phyloP scores from a whole-genome alignment of 2,888 invertebrate species.

The Callosobruchus maculatus region DNA sequence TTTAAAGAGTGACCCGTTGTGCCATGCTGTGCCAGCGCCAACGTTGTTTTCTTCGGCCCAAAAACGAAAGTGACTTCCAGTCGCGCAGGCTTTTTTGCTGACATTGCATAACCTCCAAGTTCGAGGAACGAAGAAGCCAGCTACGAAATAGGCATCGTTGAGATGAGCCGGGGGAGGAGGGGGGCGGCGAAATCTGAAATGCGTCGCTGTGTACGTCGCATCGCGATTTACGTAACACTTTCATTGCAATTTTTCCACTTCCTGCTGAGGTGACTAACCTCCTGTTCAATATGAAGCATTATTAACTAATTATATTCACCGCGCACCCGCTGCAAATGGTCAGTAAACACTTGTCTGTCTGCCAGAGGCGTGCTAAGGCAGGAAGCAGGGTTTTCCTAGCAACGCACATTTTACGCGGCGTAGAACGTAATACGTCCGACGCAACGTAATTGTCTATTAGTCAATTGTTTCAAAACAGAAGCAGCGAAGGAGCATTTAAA shows the following conservation, averaged over 20 bases:
- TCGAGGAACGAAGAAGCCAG: neutral
- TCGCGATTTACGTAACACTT: conserved; percentile 1
- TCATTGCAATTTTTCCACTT: conserved; percentile 5
- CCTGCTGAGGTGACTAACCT: conserved; percentile 3
- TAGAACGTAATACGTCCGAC: too few species aligned
- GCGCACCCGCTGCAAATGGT: neutral
- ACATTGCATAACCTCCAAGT: neutral
- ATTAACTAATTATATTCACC: conserved; percentile 1
- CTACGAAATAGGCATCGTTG: neutral
- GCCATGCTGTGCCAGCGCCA: neutral
- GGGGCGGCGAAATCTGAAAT: neutral
- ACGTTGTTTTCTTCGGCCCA: neutral
- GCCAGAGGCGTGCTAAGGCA: neutral
- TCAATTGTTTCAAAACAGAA: too few species aligned
- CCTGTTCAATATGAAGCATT: neutral
- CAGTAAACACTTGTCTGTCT: neutral
- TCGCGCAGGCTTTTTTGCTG: neutral
- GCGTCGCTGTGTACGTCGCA: neutral
- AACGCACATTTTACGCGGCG: too few species aligned
- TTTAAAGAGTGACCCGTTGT: neutral
- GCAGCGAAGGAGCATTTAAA: too few species aligned
- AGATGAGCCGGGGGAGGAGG: neutral
- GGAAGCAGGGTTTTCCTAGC: too few species aligned
- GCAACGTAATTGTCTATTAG: too few species aligned
- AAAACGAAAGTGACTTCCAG: neutral